These are phyloP conservation scores for Cotesia vestalis DNA, from an alignment of 1,140 invertebrate species.

Conservation along the genomic window DNA sequence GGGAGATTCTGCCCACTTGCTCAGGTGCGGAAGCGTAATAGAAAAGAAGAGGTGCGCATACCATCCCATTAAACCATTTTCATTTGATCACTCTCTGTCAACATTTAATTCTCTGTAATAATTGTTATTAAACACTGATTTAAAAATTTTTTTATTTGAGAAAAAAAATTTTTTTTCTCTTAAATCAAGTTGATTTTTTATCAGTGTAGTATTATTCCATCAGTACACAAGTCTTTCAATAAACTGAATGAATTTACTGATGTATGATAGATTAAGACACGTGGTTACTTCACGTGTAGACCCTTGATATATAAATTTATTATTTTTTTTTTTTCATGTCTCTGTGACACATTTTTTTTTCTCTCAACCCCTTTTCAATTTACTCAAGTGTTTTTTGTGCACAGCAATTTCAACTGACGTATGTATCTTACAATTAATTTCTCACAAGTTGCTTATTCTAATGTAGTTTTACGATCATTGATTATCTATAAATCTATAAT, in stretches of 20 bases:
- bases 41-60: slow-evolving; percentile 68
- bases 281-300: not conserved
- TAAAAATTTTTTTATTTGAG: no score
- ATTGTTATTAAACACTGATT: slow-evolving; percentile 1
- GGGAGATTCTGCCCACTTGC: slow-evolving; percentile 87
- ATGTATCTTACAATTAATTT: slow-evolving; percentile 18
- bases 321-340: no score
- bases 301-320: not conserved
- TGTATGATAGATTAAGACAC: not conserved
- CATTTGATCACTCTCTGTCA: slow-evolving; percentile 51
- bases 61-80: slow-evolving; percentile 54
- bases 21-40: slow-evolving; percentile 79
- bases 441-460: slow-evolving; percentile 25
- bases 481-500: no score
- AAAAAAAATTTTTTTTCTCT: no score
- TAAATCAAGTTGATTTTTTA: no score
- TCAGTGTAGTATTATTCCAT: no score
- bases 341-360: not conserved
- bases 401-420: slow-evolving; percentile 17
- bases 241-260: slow-evolving; percentile 4
- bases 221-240: slow-evolving; percentile 2
- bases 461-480: no score
- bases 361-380: not conserved
- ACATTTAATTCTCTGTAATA: slow-evolving; percentile 22
- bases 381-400: slow-evolving; percentile 8